phyloP scores from a whole-genome alignment of 1,140 invertebrate genomes.

The Maconellicoccus hirsutus region DNA sequence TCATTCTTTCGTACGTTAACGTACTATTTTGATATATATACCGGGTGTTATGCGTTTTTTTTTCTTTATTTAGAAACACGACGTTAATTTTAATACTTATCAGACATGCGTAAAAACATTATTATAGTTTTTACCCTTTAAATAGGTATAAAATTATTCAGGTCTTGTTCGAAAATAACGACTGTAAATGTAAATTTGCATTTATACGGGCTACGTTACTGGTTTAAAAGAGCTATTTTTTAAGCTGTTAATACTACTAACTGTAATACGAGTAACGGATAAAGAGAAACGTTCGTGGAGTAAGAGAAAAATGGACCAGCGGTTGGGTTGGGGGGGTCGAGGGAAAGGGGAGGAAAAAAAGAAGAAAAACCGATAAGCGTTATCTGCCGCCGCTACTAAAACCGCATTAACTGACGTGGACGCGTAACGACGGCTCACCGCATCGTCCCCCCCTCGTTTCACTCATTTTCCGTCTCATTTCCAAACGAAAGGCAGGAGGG shows the following conservation, averaged over 20 bases:
- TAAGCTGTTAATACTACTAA: not conserved
- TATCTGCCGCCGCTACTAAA: not conserved
- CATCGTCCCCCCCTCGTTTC: not conserved
- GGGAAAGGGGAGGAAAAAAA: not conserved
- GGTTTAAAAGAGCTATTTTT: constrained; percentile 9
- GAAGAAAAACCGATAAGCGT: constrained; percentile 1
- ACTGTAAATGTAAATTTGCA: constrained; percentile 9
- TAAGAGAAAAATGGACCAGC: no score
- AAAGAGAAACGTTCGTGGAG: no score
- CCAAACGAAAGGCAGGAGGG: not conserved
- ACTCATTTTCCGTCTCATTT: not conserved
- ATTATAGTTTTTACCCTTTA: not conserved
- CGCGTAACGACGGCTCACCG: not conserved
- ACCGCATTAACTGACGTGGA: not conserved
- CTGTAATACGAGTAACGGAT: not conserved
- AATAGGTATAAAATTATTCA: not conserved
- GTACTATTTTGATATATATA: not conserved
- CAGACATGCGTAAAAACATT: constrained; percentile 8
- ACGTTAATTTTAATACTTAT: not conserved
- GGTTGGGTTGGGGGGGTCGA: no score
- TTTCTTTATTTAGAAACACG: not conserved
- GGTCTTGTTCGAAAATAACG: constrained; percentile 2
- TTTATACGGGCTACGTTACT: constrained; percentile 7
- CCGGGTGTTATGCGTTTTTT: no score
- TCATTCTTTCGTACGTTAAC: constrained; percentile 1